Conservation (phyloP, 2,888 invertebrate species). For the Pheosia gnoma region DNA sequence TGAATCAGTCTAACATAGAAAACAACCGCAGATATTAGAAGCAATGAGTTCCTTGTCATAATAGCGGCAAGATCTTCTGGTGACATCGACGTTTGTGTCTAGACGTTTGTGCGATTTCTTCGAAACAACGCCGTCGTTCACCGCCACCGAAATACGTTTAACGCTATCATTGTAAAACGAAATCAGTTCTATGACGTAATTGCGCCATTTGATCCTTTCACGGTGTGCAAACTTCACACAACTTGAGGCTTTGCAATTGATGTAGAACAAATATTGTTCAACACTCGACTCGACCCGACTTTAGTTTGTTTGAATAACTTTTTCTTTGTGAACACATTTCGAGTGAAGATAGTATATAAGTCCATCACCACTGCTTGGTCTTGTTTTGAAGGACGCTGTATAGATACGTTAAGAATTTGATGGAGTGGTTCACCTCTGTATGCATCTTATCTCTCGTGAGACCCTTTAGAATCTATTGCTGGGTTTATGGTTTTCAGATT, state of each 20-base stretch:
- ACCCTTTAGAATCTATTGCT: conserved; percentile 42
- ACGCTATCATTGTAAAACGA: conserved; percentile 40
- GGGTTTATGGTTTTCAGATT: conserved; percentile 52
- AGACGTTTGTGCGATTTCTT: conserved; percentile 44
- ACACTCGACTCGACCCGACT: conserved; percentile 38
- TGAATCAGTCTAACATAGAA: background rate
- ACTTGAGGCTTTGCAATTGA: conserved; percentile 35
- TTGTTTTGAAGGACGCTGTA: conserved; percentile 29
- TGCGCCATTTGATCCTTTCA: conserved; percentile 41
- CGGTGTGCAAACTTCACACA: conserved; percentile 37
- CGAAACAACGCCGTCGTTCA: conserved; percentile 42
- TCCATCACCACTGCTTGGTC: conserved; percentile 11
- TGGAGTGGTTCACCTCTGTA: conserved; percentile 16
- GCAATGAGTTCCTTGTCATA: conserved; percentile 24
- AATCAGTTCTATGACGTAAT: conserved; percentile 40
- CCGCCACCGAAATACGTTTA: conserved; percentile 37
- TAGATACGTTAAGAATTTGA: conserved; percentile 13
- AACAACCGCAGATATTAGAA: conserved; percentile 5
- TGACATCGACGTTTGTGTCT: conserved; percentile 42
- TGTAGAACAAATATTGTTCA: conserved; percentile 50
- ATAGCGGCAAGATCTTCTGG: conserved; percentile 28
- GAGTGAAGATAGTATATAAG: conserved; percentile 20
- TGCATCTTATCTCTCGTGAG: conserved; percentile 40
- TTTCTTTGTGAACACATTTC: conserved; percentile 42
- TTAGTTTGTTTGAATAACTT: conserved; percentile 45